These are phyloP conservation scores for Gasteruption jaculator DNA, from an alignment of 2,888 invertebrate species.

Conservation along the genomic window DNA sequence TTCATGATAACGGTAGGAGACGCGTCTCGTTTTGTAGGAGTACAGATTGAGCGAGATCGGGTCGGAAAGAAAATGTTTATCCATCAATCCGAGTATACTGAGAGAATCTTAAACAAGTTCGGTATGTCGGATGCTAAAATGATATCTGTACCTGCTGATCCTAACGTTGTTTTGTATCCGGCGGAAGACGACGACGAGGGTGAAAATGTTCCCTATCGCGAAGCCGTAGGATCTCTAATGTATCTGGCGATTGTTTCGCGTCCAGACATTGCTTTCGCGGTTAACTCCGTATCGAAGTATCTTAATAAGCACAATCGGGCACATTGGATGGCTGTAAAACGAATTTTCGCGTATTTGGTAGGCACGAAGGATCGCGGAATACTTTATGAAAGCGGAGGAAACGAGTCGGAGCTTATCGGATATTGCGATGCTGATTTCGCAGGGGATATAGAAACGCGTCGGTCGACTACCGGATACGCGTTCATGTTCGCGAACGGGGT, in stretches of 20 bases:
- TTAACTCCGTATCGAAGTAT: conserved; percentile 17
- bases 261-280: conserved; percentile 22
- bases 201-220: conserved; percentile 11
- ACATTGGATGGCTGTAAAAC: conserved; percentile 21
- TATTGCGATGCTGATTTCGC: conserved; percentile 27
- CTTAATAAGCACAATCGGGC: conserved; percentile 9
- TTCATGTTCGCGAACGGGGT: conserved; percentile 16
- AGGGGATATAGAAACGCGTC: conserved; percentile 16
- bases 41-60: conserved; percentile 8
- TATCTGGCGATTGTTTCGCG: conserved; percentile 16
- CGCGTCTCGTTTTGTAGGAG: conserved; percentile 5
- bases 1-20: not conserved
- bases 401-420: conserved; percentile 17
- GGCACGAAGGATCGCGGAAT: conserved; percentile 15
- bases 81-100: conserved; percentile 8
- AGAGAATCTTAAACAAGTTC: conserved; percentile 2
- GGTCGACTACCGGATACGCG: conserved; percentile 19
- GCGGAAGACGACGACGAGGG: not conserved
- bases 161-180: conserved; percentile 1
- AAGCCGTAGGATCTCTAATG: conserved; percentile 21
- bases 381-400: conserved; percentile 13
- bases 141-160: conserved; percentile 1
- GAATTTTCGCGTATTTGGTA: conserved; percentile 21
- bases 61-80: conserved; percentile 1
- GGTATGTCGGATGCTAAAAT: conserved; percentile 8